Conservation (phyloP, 1,140 invertebrate genomes). For the Mercenaria mercenaria region DNA sequence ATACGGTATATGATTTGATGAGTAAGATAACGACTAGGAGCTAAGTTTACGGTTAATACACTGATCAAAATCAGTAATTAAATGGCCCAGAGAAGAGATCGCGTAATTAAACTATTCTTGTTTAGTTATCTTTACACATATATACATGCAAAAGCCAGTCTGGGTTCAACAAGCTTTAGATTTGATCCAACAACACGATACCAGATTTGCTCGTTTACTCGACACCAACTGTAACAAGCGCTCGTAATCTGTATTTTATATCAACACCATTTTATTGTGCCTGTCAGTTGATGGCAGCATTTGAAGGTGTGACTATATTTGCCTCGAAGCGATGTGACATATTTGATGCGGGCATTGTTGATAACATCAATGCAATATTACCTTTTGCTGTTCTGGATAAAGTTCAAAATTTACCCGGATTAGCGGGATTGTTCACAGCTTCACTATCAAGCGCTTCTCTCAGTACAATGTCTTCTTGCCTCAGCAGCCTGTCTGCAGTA, state of each 20-base stretch:
- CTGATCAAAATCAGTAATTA: no score
- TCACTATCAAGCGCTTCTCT: slow-evolving; percentile 11
- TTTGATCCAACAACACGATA: slow-evolving; percentile 13
- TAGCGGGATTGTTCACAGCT: slow-evolving; percentile 26
- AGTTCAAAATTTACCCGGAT: not conserved
- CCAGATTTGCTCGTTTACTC: slow-evolving; percentile 39
- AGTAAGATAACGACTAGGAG: no score
- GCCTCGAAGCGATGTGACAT: slow-evolving; percentile 1
- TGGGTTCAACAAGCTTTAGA: not conserved
- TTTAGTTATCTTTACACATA: no score
- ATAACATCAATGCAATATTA: slow-evolving; percentile 16
- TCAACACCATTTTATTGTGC: not conserved
- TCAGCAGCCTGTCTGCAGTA: slow-evolving; percentile 49
- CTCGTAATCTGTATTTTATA: slow-evolving; percentile 8
- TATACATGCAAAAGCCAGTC: not conserved
- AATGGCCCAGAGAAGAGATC: no score
- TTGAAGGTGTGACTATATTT: slow-evolving; percentile 21
- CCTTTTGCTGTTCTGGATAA: slow-evolving; percentile 15
- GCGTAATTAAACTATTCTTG: no score
- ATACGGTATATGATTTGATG: no score
- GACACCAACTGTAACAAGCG: not conserved
- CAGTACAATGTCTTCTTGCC: slow-evolving; percentile 33
- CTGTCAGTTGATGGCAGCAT: not conserved
- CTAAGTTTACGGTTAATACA: no score
- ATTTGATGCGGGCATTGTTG: not conserved